Conservation (phyloP, 2,888 invertebrate genomes). For the Phengaris alcon region DNA sequence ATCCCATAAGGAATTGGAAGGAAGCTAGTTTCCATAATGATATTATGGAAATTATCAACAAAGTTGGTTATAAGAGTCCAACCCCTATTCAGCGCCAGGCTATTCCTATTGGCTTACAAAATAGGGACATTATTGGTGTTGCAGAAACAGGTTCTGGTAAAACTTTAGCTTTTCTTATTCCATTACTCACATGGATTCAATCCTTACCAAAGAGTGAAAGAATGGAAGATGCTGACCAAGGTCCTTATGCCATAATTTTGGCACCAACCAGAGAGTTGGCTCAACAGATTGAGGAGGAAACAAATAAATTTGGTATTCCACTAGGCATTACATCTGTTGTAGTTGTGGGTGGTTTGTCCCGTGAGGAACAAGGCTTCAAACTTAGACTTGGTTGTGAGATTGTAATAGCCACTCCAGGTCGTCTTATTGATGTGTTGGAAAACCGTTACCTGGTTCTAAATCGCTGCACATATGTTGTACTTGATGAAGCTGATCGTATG, state of each 20-base stretch:
- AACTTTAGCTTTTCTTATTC: slow-evolving; percentile 98
- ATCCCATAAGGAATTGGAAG: slow-evolving; percentile 96
- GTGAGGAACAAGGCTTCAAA: slow-evolving; percentile 99
- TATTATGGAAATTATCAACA: slow-evolving; percentile 94
- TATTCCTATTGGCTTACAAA: slow-evolving; percentile 97
- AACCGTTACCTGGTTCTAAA: slow-evolving; percentile 97
- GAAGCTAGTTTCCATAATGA: slow-evolving; percentile 95
- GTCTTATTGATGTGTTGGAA: slow-evolving; percentile 98
- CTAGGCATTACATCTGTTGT: slow-evolving; percentile 96
- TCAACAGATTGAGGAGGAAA: slow-evolving; percentile 99
- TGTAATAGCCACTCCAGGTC: slow-evolving; percentile 99
- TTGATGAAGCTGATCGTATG: slow-evolving; percentile 99
- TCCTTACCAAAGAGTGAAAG: slow-evolving; percentile 97
- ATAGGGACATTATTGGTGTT: slow-evolving; percentile 98
- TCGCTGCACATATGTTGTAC: slow-evolving; percentile 98
- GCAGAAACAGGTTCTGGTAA: slow-evolving; percentile 99
- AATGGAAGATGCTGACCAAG: slow-evolving; percentile 93
- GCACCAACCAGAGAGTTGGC: slow-evolving; percentile 99
- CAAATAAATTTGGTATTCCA: slow-evolving; percentile 96
- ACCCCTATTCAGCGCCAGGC: slow-evolving; percentile 99
- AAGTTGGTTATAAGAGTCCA: slow-evolving; percentile 97
- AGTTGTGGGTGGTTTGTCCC: slow-evolving; percentile 97
- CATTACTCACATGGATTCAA: slow-evolving; percentile 98
- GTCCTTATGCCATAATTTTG: slow-evolving; percentile 98
- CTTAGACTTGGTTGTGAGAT: slow-evolving; percentile 98